phyloP scores from a whole-genome alignment of 2,888 invertebrate species.

The Nemapogon koenigi region DNA sequence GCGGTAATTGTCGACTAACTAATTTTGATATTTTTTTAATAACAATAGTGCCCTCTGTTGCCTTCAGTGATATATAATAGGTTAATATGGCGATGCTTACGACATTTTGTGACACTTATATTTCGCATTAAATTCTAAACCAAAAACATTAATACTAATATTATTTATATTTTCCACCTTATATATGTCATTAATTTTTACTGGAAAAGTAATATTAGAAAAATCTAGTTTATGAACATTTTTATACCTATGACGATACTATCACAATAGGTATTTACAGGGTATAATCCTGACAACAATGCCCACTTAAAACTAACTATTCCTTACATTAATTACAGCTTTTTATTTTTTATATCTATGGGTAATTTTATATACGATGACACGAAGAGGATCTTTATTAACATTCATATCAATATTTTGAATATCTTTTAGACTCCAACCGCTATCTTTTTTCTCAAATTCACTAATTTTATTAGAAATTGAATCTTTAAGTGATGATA shows the following conservation, averaged over 20 bases:
- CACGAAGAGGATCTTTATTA: constrained; percentile 18
- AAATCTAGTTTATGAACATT: constrained; percentile 19
- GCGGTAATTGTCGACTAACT: constrained; percentile 16
- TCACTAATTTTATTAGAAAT: no score
- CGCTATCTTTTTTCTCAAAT: no score
- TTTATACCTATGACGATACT: constrained; percentile 13
- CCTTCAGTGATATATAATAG: constrained; percentile 18
- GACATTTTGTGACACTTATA: constrained; percentile 17
- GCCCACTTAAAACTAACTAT: constrained; percentile 21
- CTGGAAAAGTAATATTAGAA: constrained; percentile 18
- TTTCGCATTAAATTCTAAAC: constrained; percentile 18
- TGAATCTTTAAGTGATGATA: no score
- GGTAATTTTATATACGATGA: constrained; percentile 19
- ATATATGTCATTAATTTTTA: constrained; percentile 19
- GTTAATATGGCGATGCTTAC: constrained; percentile 18
- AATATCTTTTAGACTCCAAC: no score
- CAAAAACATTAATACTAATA: no score
- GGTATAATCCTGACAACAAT: constrained; percentile 20
- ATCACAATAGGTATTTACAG: constrained; percentile 7
- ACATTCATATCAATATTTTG: constrained; percentile 19
- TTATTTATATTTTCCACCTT: constrained; percentile 20
- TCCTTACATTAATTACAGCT: constrained; percentile 21
- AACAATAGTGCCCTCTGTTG: constrained; percentile 18
- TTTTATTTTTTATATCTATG: constrained; percentile 18
- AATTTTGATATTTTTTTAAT: constrained; percentile 19